These are phyloP conservation scores for Xiphydria camelus DNA, from an alignment of 2,888 invertebrate genomes.

Conservation along the genomic window DNA sequence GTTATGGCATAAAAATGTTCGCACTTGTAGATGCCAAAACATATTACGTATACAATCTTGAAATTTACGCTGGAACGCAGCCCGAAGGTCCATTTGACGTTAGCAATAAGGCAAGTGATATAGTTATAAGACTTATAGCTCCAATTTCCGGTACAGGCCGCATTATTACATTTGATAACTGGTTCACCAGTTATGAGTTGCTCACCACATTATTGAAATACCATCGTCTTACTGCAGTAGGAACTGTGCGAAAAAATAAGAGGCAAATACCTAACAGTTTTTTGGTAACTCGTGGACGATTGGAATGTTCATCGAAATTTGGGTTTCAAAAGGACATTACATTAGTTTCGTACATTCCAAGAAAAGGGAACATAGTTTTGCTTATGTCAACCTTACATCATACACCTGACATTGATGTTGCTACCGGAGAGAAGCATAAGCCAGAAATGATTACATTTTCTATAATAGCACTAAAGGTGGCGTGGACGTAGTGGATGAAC, in stretches of 20 bases:
- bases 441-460: slow-evolving; percentile 25
- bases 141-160: slow-evolving; percentile 33
- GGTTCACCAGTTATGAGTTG: slow-evolving; percentile 38
- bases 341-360: slow-evolving; percentile 33
- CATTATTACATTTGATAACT: slow-evolving; percentile 37
- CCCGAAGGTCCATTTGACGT: slow-evolving; percentile 32
- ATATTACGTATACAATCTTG: slow-evolving; percentile 28
- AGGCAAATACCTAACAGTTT: slow-evolving; percentile 23
- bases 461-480: too few relatives aligned
- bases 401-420: slow-evolving; percentile 16
- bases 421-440: slow-evolving; percentile 10
- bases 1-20: slow-evolving; percentile 23
- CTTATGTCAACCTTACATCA: slow-evolving; percentile 25
- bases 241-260: too few relatives aligned
- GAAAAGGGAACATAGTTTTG: slow-evolving; percentile 26
- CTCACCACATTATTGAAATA: slow-evolving; percentile 25
- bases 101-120: slow-evolving; percentile 32
- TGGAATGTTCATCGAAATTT: slow-evolving; percentile 8
- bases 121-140: slow-evolving; percentile 28
- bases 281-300: slow-evolving; percentile 11
- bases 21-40: slow-evolving; percentile 19
- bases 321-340: slow-evolving; percentile 12
- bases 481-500: slow-evolving; percentile 22
- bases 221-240: slow-evolving; percentile 23
- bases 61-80: slow-evolving; percentile 38